Percentiles rank a stretch among this genome's conserved stretches.
Conservation (phyloP, 1,140 invertebrate genomes). For the Chionoecetes opilio region DNA sequence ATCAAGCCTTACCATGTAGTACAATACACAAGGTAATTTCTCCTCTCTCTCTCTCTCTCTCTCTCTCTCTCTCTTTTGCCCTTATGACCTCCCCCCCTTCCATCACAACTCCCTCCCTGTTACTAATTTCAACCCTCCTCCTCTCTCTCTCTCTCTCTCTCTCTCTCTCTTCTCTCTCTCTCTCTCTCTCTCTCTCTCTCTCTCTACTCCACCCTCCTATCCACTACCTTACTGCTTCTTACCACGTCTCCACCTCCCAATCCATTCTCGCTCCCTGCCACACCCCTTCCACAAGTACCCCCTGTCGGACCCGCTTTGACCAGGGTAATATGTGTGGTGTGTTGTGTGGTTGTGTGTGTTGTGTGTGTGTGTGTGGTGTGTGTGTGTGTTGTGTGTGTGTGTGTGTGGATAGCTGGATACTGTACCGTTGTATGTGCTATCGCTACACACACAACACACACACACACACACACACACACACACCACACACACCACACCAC, state of each 20-base stretch:
- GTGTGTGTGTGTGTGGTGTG: constrained; percentile 58
- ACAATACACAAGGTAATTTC: neutral
- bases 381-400: constrained; percentile 48
- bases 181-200: neutral
- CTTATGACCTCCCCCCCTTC: neutral
- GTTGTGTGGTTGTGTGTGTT: neutral
- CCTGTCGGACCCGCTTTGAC: neutral
- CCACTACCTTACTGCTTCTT: neutral
- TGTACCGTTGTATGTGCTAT: neutral
- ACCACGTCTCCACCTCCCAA: neutral
- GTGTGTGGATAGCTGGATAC: constrained; percentile 15
- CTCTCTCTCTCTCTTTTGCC: neutral
- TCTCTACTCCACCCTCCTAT: neutral
- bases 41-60: neutral
- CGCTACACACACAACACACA: too few relatives aligned
- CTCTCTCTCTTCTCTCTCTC: neutral
- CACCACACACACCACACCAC: too few relatives aligned
- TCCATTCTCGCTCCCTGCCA: neutral
- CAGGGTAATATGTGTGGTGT: neutral
- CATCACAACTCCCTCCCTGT: neutral
- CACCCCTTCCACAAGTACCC: neutral
- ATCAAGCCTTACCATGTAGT: neutral
- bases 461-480: too few relatives aligned
- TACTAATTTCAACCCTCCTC: neutral
- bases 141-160: neutral